Evolutionary conservation across 2,113 vertebrate genomes (phyloP), one percentile per base, ranked within the genome.

Genomic region (Ailuropoda melanoleuca): DNA sequence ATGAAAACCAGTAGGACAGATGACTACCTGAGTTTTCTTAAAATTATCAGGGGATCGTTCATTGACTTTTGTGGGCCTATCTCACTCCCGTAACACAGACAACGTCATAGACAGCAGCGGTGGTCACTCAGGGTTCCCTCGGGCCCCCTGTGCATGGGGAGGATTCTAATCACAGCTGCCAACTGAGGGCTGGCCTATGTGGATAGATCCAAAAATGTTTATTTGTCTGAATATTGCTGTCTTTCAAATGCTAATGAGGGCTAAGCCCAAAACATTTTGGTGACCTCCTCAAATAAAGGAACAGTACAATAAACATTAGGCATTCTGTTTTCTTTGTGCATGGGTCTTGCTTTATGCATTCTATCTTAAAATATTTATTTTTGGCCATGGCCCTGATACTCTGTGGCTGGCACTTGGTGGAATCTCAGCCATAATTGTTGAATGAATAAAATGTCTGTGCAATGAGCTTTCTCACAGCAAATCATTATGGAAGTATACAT

Each of bases 221-320:
- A 87, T 81, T 88, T 95, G 62, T 74, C 77, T 55, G 46, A 72
- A 46, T 88, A 60, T 91, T 88, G 81, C 23, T 96, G 77, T 92
- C 75, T 97, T 98, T 97, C 94, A 82, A 96, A 97, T 68, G 93
- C 88, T 97, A 95, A 88, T 94, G 78, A 95, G 48, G 24, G 62
- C n/a, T 64, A 58, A 93, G 39, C 58, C 89, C 81, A 82, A 82
- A 97, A 88, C 70, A 81, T 90, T 75, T 93, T 48, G 19, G 18
- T 90, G 85, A 31, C n/a, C 66, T 96, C 53, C 43, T 93, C 26
- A 95, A 85, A 88, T 18, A 86, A 96, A 94, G 66, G 31, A 62
- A 62, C 87, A 92, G 6, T 31, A 72, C 90, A 77, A 75, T 26
- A 84, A 93, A 96, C 55, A 94, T 55, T 46, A 95, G 70, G 60